A percentile compares a stretch with the other conserved stretches of the same genome.
These are phyloP conservation scores for Mimas tiliae DNA, from an alignment of 2,888 invertebrate genomes.

Conservation along the genomic window DNA sequence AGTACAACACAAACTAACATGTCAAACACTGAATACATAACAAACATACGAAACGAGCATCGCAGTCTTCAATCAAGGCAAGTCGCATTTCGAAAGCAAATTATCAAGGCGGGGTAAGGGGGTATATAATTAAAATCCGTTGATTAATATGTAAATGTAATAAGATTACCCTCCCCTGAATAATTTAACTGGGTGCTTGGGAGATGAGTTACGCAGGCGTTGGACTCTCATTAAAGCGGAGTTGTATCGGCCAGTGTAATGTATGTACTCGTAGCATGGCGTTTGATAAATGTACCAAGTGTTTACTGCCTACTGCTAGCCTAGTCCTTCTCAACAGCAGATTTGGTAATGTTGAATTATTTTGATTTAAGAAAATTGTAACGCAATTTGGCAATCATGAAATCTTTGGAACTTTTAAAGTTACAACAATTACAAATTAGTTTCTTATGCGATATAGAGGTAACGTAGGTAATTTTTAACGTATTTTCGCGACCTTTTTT, in stretches of 20 bases:
- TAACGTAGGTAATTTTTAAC: too few species aligned
- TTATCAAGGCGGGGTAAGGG: constrained; percentile 80
- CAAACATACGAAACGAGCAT: constrained; percentile 68
- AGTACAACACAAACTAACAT: constrained; percentile 3
- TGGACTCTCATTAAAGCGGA: constrained; percentile 73
- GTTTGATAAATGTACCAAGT: constrained; percentile 63
- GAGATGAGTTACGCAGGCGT: constrained; percentile 81
- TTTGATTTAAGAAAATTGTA: too few species aligned
- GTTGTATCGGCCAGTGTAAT: constrained; percentile 68
- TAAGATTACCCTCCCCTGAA: constrained; percentile 98
- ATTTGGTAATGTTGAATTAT: background rate
- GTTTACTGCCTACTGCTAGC: constrained; percentile 4
- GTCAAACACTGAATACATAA: constrained; percentile 44
- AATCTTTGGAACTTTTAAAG: too few species aligned
- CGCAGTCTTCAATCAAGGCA: constrained; percentile 75
- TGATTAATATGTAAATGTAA: constrained; percentile 99
- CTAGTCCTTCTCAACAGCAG: background rate
- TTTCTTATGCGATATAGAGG: too few species aligned
- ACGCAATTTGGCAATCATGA: too few species aligned
- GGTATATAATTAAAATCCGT: constrained; percentile 98
- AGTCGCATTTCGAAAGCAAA: constrained; percentile 82
- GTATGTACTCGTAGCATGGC: constrained; percentile 56
- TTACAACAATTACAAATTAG: too few species aligned
- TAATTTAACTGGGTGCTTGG: constrained; percentile 85
- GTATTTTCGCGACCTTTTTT: too few species aligned